These are phyloP conservation scores for Brachyptera putata DNA, from an alignment of 2,888 invertebrate species.

Conservation along the genomic window DNA sequence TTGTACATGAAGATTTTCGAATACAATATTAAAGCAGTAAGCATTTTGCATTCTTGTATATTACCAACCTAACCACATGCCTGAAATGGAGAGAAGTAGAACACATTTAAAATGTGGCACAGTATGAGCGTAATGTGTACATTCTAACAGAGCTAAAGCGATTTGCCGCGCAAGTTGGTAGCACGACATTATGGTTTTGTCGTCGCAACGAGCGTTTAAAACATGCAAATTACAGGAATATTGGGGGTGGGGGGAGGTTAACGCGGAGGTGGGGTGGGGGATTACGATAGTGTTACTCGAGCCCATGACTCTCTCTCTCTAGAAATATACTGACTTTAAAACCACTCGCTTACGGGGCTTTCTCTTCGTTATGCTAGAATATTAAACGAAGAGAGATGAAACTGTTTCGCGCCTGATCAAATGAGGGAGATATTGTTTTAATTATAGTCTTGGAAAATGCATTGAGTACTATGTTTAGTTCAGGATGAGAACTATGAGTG, in stretches of 20 bases:
- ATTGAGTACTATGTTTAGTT: too few relatives aligned
- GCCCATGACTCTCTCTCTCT: neutral
- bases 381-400: too few relatives aligned
- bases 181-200: slow-evolving; percentile 28
- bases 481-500: too few relatives aligned
- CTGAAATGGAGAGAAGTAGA: neutral
- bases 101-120: slow-evolving; percentile 2
- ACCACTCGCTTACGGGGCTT: neutral
- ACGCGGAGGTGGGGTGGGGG: neutral
- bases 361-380: too few relatives aligned
- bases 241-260: neutral
- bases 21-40: too few relatives aligned
- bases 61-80: slow-evolving; percentile 6
- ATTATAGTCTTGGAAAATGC: too few relatives aligned
- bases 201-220: slow-evolving; percentile 28
- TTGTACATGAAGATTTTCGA: too few relatives aligned
- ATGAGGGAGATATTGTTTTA: too few relatives aligned
- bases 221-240: slow-evolving; percentile 33
- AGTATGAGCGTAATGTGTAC: neutral
- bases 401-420: too few relatives aligned
- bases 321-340: neutral
- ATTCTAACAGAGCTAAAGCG: neutral
- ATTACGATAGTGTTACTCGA: slow-evolving; percentile 7
- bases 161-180: neutral
- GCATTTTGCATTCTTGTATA: too few relatives aligned